Evolutionary conservation across 2,888 invertebrate genomes (phyloP).

Genomic region (Plusia festucae): DNA sequence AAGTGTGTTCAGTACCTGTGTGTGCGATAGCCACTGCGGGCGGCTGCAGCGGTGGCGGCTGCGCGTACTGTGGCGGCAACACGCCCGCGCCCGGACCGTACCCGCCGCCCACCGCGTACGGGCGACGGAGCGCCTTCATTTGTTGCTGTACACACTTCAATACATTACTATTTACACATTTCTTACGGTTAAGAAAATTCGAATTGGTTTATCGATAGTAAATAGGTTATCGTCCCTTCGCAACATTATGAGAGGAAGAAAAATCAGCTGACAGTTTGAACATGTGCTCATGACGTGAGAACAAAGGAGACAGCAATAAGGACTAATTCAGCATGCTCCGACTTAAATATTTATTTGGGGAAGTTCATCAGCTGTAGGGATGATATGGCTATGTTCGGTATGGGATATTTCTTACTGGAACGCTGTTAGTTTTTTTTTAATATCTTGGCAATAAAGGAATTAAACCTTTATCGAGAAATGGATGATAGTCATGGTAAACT

Average conservation of each 20-base stretch:
- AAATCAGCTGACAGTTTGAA: too few relatives aligned
- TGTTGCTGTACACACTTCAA: conserved; percentile 65
- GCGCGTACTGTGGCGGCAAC: conserved; percentile 73
- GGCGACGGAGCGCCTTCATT: conserved; percentile 80
- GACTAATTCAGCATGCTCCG: not conserved
- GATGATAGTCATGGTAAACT: conserved; percentile 30
- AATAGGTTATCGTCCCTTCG: too few relatives aligned
- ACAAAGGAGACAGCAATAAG: not conserved
- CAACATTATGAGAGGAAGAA: too few relatives aligned
- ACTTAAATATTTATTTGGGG: not conserved
- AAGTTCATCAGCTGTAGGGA: not conserved
- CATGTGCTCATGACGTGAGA: not conserved
- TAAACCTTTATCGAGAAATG: not conserved
- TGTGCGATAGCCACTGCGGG: conserved; percentile 61
- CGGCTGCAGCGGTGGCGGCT: conserved; percentile 73
- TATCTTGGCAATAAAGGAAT: not conserved
- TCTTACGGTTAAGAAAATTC: too few relatives aligned
- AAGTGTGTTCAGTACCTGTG: conserved; percentile 25
- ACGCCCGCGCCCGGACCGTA: conserved; percentile 74
- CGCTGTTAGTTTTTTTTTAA: not conserved
- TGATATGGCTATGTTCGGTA: not conserved
- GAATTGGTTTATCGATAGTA: too few relatives aligned
- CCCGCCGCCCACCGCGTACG: conserved; percentile 75
- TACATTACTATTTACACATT: conserved; percentile 8
- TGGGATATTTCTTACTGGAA: too few relatives aligned